phyloP scores from a whole-genome alignment of 1,140 invertebrate genomes.

The Glossosoma conforme region DNA sequence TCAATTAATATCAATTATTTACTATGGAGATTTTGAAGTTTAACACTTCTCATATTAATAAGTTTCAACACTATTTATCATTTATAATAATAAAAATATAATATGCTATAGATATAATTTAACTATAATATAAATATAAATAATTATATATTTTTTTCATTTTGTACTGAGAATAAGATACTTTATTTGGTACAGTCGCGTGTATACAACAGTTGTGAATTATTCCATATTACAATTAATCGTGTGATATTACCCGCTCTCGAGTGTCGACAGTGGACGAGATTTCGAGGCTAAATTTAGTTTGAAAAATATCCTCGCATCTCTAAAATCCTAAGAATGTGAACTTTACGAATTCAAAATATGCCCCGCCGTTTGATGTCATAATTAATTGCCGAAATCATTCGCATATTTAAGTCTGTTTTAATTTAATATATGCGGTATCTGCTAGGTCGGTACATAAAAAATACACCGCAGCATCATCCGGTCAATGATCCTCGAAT shows the following conservation, averaged over 20 bases:
- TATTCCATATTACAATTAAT: no score
- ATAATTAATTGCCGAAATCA: conserved; percentile 31
- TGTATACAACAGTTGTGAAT: no score
- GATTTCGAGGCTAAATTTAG: background rate
- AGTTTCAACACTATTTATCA: no score
- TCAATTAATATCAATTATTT: no score
- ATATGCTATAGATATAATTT: no score
- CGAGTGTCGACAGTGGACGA: conserved; percentile 1
- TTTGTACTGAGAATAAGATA: no score
- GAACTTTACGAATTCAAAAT: conserved; percentile 25
- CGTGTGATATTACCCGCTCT: background rate
- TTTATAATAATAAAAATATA: no score
- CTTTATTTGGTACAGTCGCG: no score
- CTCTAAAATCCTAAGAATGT: conserved; percentile 25
- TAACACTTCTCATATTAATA: no score
- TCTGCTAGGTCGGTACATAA: conserved; percentile 10
- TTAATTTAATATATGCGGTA: conserved; percentile 19
- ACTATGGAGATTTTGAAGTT: no score
- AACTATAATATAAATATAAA: no score
- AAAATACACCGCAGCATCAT: conserved; percentile 7
- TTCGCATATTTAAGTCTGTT: conserved; percentile 26
- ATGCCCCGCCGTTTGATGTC: conserved; percentile 28
- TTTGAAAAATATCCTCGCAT: conserved; percentile 13
- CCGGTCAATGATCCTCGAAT: conserved; percentile 5
- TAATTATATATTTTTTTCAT: no score